Conservation (phyloP, 2,888 invertebrate genomes). For the Ephialtes manifestator region DNA sequence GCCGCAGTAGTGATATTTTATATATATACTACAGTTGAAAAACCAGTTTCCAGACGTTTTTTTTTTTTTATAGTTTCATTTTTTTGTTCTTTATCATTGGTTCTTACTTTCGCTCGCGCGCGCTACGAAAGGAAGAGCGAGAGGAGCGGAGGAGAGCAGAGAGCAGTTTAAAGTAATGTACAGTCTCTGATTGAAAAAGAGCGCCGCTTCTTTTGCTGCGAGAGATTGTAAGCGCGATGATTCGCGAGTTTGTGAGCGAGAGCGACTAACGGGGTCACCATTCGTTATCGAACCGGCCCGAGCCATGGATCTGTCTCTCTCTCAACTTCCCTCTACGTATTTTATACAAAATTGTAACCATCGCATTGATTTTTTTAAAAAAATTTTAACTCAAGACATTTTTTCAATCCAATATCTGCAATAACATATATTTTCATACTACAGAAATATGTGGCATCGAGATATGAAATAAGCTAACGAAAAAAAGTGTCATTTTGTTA, state of each 20-base stretch:
- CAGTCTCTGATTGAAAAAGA: conserved; percentile 32
- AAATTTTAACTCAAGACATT: no score
- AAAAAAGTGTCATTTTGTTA: no score
- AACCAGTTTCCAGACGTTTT: conserved; percentile 80
- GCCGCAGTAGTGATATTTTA: conserved; percentile 17
- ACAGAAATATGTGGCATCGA: no score
- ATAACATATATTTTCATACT: no score
- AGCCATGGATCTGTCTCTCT: conserved; percentile 65
- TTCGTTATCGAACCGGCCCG: conserved; percentile 77
- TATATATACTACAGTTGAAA: conserved; percentile 76
- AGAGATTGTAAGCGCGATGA: conserved; percentile 26
- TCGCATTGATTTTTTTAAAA: no score
- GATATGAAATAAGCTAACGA: no score
- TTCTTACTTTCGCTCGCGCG: conserved; percentile 83
- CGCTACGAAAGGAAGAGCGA: conserved; percentile 81
- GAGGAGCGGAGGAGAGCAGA: conserved; percentile 43
- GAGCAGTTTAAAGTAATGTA: conserved; percentile 14
- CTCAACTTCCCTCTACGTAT: conserved; percentile 3
- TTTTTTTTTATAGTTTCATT: conserved; percentile 71
- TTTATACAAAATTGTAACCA: neutral
- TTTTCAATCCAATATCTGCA: no score
- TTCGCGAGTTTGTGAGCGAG: conserved; percentile 42
- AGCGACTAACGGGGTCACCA: conserved; percentile 74
- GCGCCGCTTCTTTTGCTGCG: conserved; percentile 16
- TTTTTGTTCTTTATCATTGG: conserved; percentile 77